phyloP scores from a whole-genome alignment of 2,113 vertebrate genomes.

The Laticauda laticaudata region DNA sequence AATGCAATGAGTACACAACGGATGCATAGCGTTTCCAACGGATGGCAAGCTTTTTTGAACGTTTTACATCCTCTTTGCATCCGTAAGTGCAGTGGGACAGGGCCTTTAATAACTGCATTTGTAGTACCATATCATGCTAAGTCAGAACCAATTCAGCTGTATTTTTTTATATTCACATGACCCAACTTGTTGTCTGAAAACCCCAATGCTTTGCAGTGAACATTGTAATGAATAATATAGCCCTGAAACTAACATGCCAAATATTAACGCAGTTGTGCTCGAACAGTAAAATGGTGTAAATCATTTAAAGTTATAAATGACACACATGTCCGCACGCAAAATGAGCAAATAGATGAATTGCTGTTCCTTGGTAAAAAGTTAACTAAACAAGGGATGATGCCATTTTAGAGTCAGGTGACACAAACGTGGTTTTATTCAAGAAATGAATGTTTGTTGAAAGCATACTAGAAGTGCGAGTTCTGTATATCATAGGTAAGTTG shows the following conservation, averaged over 20 bases:
- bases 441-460: neutral
- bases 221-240: neutral
- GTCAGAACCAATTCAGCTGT: neutral
- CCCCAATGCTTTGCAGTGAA: neutral
- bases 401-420: neutral
- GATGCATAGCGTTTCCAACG: no score
- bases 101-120: neutral
- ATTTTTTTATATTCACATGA: neutral
- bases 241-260: neutral
- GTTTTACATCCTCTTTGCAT: no score
- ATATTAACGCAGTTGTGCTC: neutral
- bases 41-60: no score
- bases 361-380: neutral
- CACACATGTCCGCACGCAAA: neutral
- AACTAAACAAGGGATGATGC: neutral
- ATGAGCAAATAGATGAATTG: neutral
- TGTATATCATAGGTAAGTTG: neutral
- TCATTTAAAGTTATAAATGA: neutral
- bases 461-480: neutral
- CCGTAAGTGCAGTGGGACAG: no score
- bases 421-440: neutral
- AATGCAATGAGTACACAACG: no score
- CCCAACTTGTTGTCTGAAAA: neutral
- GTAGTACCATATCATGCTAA: neutral
- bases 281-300: neutral